These are phyloP conservation scores for Falco biarmicus DNA, from an alignment of 2,797 vertebrate genomes.

Conservation along the genomic window DNA sequence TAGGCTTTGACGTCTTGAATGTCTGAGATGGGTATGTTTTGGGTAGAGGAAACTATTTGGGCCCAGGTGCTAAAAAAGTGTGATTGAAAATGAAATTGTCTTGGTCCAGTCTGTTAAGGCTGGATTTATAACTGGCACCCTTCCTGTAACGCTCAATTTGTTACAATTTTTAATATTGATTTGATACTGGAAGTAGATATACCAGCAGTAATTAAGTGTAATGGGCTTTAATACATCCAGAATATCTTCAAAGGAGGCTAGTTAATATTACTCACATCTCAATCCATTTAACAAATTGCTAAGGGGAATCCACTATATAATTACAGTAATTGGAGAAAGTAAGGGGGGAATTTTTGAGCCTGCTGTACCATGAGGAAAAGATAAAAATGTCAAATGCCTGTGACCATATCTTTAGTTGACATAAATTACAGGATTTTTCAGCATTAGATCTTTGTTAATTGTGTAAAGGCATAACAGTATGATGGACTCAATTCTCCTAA, in stretches of 20 bases:
- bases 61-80: not conserved
- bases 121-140: not conserved
- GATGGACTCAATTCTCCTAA: not conserved
- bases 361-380: not conserved
- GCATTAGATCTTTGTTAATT: not conserved
- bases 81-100: not conserved
- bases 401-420: not conserved
- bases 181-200: not conserved
- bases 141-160: not conserved
- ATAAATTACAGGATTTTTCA: not conserved
- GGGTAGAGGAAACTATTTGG: not conserved
- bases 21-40: not conserved
- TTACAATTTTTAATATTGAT: constrained; percentile 9
- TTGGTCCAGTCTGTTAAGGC: not conserved
- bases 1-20: not conserved
- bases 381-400: not conserved
- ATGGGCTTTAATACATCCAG: not conserved
- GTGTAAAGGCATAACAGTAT: not conserved
- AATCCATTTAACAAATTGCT: constrained; percentile 11
- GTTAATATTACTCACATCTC: not conserved
- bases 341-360: not conserved
- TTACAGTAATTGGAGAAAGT: not conserved
- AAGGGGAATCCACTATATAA: not conserved
- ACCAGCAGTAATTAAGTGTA: not conserved
- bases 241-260: constrained; percentile 19